phyloP scores from a whole-genome alignment of 2,888 invertebrate genomes.

The Eumacrocentrus americanus region DNA sequence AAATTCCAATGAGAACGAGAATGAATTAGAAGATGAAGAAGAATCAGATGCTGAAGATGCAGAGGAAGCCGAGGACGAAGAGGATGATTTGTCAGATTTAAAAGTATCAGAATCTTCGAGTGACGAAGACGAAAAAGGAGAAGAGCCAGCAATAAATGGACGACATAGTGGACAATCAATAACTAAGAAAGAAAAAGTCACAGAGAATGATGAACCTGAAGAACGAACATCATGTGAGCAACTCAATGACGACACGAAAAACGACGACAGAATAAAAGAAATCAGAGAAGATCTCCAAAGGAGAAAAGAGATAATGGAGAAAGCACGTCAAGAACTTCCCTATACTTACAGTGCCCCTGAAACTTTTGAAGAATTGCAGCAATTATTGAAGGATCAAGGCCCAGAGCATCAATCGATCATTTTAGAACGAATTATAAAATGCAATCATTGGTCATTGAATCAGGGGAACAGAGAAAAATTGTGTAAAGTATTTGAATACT shows the following conservation, averaged over 20 bases:
- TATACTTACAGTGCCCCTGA: constrained; percentile 68
- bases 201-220: not conserved
- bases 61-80: constrained; percentile 39
- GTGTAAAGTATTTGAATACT: constrained; percentile 74
- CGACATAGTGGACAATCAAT: constrained; percentile 11
- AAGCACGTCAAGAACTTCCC: constrained; percentile 67
- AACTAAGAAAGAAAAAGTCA: no score
- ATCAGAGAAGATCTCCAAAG: constrained; percentile 56
- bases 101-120: constrained; percentile 39
- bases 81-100: constrained; percentile 40
- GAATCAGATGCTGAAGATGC: constrained; percentile 29
- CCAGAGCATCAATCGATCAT: constrained; percentile 73
- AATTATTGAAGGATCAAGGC: constrained; percentile 68
- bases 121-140: constrained; percentile 35
- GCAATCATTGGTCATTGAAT: constrained; percentile 82
- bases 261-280: constrained; percentile 39
- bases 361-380: constrained; percentile 69
- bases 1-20: constrained; percentile 12
- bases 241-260: constrained; percentile 21
- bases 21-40: constrained; percentile 29
- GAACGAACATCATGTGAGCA: constrained; percentile 25
- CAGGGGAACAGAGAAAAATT: constrained; percentile 80
- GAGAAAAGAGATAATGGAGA: constrained; percentile 64
- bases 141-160: constrained; percentile 26
- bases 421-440: constrained; percentile 83